Evolutionary conservation across 64 coral and sea anemone genomes (phyloP).

Genomic region (Dendrophyllia cribrosa): DNA sequence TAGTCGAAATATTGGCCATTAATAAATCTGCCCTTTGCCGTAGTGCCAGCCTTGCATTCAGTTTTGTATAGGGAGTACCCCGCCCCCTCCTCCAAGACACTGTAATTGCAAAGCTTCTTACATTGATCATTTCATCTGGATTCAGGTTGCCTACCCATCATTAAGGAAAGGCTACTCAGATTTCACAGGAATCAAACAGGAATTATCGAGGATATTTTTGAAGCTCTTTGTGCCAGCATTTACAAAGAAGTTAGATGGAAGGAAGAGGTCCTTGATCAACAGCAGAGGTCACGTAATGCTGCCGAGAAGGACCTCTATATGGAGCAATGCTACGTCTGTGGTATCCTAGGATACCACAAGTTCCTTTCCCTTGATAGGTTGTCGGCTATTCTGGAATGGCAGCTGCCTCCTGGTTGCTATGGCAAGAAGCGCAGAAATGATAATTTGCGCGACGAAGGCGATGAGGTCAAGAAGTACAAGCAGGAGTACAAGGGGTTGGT

Average conservation of each 20-base stretch:
- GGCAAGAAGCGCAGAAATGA: neutral
- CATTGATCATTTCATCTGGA: no score
- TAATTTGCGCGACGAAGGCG: neutral
- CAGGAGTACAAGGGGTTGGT: neutral
- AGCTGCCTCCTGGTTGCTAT: slow-evolving; percentile 6
- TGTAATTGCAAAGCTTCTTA: no score
- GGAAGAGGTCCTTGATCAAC: neutral
- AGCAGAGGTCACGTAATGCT: neutral
- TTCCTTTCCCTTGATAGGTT: slow-evolving; percentile 2
- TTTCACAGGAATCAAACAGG: neutral
- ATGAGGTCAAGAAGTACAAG: neutral
- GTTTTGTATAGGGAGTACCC: no score
- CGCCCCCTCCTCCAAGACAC: no score
- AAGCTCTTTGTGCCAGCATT: neutral
- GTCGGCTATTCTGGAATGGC: neutral
- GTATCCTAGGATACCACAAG: neutral
- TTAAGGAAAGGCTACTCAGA: neutral
- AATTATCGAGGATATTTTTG: neutral
- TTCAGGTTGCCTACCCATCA: neutral
- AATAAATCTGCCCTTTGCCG: no score
- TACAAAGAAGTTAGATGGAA: neutral
- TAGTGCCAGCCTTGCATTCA: no score
- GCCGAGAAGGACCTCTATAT: neutral
- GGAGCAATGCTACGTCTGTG: slow-evolving; percentile 9
- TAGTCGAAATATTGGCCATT: no score